Percentiles rank a stretch among this genome's conserved stretches.
Conservation (phyloP, 2,113 vertebrate genomes). For the Hemicordylus capensis region DNA sequence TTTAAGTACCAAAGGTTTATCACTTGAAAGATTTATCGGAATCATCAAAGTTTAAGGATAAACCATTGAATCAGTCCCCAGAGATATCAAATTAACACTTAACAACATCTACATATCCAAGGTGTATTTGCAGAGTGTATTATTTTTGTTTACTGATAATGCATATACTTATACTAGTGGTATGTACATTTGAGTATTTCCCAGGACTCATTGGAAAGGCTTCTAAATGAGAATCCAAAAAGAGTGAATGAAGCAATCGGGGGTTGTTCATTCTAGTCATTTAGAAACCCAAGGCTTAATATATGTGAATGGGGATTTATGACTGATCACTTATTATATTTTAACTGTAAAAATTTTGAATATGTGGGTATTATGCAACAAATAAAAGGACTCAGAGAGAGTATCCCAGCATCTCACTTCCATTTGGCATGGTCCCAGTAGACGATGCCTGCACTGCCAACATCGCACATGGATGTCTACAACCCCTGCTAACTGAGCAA, state of each 20-base stretch:
- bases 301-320: constrained; percentile 60
- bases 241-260: constrained; percentile 31
- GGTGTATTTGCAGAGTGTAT: constrained; percentile 20
- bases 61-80: constrained; percentile 32
- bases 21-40: constrained; percentile 36
- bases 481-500: too few species aligned
- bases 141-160: constrained; percentile 44
- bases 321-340: constrained; percentile 76
- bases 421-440: constrained; percentile 61
- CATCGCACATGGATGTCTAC: background rate
- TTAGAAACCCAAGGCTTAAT: constrained; percentile 54
- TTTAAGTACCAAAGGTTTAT: constrained; percentile 43
- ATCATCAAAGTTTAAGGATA: constrained; percentile 50
- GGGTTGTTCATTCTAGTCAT: constrained; percentile 47
- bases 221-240: constrained; percentile 45
- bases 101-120: constrained; percentile 39
- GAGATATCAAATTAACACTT: constrained; percentile 30
- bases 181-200: constrained; percentile 43
- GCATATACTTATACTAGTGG: constrained; percentile 1
- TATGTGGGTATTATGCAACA: constrained; percentile 37
- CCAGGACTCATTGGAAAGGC: background rate
- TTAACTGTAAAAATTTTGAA: constrained; percentile 75
- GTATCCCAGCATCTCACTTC: constrained; percentile 55
- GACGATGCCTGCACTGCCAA: constrained; percentile 45
- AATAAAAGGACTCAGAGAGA: constrained; percentile 50